Base-by-base conservation (phyloP, 2,888 invertebrate species). In the Eledone cirrhosa region DNA sequence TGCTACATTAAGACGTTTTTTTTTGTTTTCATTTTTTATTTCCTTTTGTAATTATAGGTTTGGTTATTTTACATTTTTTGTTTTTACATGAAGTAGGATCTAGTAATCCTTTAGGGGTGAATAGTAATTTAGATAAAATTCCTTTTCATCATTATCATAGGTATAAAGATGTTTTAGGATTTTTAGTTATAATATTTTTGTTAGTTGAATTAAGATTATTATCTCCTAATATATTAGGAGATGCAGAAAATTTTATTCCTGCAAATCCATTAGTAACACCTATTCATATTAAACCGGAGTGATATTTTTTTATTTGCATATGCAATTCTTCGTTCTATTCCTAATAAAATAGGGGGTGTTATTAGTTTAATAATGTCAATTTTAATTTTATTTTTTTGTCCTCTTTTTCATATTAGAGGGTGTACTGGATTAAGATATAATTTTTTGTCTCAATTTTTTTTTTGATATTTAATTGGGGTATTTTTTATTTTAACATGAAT, bases 1-100 rank as follows among this genome's bases (percentile, higher is more conserved):
- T 86, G 93, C 94, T 0, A 95, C 95, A 0, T 87, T 95, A 91
- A 94, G 93, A n/a, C 94, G 94, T 91, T 95, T 94, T 90, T n/a
- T 95, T 94, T 89, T 93, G 94, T 0, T 92, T 95, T 75, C 94
- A 95, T 89, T 95, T 95, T 91, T 86, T 95, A 81, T 78, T 95
- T 53, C 94, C 94, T 0, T 94, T 95, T 91, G 92, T 94, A 90
- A 91, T 95, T 81, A 65, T 80, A 1, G 92, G 92, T 76, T 86
- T 94, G 91, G 90, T 93, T 27, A 92, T 94, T 90, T 92, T 94
- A 86, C 94, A 95, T 84, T 87, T 94, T 90, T 81, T 93, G 86
- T 94, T 94, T 86, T 78, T 94, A 1, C 94, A 94, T 86, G 92
- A 93, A 93, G 93, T 93, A 78, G 94, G 94, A 19, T 94, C 94